Evolutionary conservation across 2,113 vertebrate genomes (phyloP).

Genomic region (Xiphophorus maculatus): DNA sequence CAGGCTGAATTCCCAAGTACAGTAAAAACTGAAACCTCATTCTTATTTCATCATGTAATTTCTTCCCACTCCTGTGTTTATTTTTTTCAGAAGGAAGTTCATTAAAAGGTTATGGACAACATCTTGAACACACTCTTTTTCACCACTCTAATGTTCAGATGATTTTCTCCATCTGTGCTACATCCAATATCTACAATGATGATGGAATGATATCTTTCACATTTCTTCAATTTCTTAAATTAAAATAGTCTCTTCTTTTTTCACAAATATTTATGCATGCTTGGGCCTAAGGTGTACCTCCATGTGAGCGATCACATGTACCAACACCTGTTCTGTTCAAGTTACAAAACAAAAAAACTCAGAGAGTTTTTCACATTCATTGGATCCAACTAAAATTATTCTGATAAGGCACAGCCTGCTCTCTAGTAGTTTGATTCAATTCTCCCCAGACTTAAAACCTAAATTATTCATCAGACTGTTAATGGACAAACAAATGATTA

Average conservation of each 20-base stretch:
- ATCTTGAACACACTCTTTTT: constrained; percentile 35
- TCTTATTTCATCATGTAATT: constrained; percentile 10
- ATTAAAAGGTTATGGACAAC: constrained; percentile 8
- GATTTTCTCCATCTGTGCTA: neutral
- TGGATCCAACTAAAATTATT: constrained; percentile 11
- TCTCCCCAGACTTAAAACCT: neutral
- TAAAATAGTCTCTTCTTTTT: neutral
- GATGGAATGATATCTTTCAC: neutral
- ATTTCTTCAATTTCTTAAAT: neutral
- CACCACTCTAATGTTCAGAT: constrained; percentile 7
- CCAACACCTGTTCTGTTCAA: constrained; percentile 22
- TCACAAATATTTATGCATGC: neutral
- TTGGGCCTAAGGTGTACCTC: constrained; percentile 20
- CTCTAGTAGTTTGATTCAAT: constrained; percentile 20
- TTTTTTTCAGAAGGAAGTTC: constrained; percentile 33
- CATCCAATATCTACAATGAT: neutral
- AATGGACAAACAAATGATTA: constrained; percentile 30
- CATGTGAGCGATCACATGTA: constrained; percentile 35
- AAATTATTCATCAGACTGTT: constrained; percentile 34
- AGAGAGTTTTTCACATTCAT: constrained; percentile 1
- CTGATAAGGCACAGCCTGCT: neutral
- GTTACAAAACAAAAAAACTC: neutral
- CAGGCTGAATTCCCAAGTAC: constrained; percentile 56
- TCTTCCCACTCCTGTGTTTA: constrained; percentile 15
- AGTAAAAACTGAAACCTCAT: constrained; percentile 41